Conservation (phyloP, 2,113 vertebrate species). For the Gymnorhina tibicen region DNA sequence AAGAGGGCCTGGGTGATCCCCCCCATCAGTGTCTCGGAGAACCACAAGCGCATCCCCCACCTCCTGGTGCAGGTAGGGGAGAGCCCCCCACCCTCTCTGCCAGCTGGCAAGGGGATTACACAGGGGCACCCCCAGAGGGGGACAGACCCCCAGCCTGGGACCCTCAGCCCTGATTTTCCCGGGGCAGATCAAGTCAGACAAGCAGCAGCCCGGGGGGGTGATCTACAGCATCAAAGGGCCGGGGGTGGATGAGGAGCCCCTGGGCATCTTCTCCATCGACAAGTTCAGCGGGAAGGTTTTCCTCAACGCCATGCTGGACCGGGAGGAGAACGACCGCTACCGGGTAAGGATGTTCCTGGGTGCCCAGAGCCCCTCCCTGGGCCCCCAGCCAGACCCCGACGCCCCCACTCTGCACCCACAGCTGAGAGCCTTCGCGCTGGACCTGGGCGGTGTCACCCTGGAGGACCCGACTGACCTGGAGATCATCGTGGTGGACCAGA, state of each 20-base stretch:
- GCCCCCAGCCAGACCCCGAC: rapidly evolving
- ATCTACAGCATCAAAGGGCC: constrained; percentile 96
- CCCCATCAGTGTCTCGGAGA: constrained; percentile 90
- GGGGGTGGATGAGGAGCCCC: constrained; percentile 91
- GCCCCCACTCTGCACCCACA: not conserved
- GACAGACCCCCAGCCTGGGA: not conserved
- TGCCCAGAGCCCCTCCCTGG: rapidly evolving
- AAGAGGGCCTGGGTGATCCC: constrained; percentile 97
- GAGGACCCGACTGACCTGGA: constrained; percentile 94
- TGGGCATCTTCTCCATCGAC: constrained; percentile 90
- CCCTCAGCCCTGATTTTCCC: not conserved
- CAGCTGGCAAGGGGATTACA: too few species aligned
- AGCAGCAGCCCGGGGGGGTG: constrained; percentile 84
- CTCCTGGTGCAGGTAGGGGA: constrained; percentile 87
- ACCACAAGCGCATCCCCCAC: constrained; percentile 89
- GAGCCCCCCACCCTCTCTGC: not conserved
- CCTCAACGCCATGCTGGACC: constrained; percentile 87
- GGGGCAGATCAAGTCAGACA: constrained; percentile 93
- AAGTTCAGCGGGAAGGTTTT: constrained; percentile 87
- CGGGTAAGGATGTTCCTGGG: constrained; percentile 66
- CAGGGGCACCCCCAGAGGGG: not conserved
- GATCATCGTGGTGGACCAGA: constrained; percentile 95
- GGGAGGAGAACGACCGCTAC: constrained; percentile 86
- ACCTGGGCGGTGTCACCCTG: constrained; percentile 83
- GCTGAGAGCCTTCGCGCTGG: constrained; percentile 92